These are phyloP conservation scores for Circaetus gallicus DNA, from an alignment of 2,113 vertebrate species.

Conservation along the genomic window DNA sequence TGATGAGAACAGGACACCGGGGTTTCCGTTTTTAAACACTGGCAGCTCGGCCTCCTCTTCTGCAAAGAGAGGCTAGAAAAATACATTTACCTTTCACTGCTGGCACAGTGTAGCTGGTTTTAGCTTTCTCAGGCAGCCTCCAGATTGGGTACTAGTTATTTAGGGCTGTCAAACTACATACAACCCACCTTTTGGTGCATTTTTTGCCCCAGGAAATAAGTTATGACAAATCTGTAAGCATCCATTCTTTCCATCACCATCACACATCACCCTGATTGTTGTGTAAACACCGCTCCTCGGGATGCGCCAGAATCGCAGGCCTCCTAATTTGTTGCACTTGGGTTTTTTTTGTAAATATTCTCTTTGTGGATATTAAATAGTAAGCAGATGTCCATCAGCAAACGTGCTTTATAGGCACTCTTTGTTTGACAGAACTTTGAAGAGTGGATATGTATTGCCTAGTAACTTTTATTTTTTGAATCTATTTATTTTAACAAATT, in stretches of 20 bases:
- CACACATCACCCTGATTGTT: not conserved
- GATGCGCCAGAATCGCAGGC: not conserved
- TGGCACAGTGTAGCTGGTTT: not conserved
- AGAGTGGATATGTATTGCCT: not conserved
- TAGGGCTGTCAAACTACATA: not conserved
- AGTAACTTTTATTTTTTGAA: not conserved
- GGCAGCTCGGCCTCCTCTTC: not conserved
- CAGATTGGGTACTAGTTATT: not conserved
- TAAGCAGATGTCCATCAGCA: constrained; percentile 57
- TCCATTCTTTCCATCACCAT: not conserved
- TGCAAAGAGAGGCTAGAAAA: not conserved
- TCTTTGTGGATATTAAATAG: constrained; percentile 35
- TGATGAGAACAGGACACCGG: not conserved
- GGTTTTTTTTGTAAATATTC: constrained; percentile 8
- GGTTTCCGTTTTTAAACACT: not conserved
- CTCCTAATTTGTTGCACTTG: constrained; percentile 36
- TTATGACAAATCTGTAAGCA: not conserved
- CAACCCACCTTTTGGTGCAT: not conserved
- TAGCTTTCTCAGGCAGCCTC: not conserved
- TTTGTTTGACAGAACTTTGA: constrained; percentile 38
- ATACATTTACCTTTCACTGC: not conserved
- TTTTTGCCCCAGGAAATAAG: not conserved
- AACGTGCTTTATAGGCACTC: not conserved
- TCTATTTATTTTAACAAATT: not conserved
- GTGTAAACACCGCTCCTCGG: not conserved